Conservation (phyloP, 1,140 invertebrate species). For the Ceratosolen solmsi region DNA sequence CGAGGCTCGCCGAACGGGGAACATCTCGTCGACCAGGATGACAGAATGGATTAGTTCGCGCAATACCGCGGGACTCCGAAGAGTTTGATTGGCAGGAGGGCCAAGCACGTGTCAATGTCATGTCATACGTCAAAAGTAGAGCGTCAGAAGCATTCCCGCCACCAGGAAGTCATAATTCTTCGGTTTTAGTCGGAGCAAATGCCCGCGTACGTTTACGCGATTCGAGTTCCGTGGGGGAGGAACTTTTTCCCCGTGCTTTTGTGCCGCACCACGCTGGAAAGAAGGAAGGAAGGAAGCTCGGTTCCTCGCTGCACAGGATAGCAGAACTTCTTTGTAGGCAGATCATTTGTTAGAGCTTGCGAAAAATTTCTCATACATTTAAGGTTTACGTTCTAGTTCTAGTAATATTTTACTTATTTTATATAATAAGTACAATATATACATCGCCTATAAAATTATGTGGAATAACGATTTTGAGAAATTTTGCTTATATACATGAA, state of each 20-base stretch:
- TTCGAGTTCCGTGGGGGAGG: background rate
- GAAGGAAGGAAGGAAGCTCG: conserved; percentile 42
- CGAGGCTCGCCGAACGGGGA: conserved; percentile 16
- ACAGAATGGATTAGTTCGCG: conserved; percentile 5
- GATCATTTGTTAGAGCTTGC: background rate
- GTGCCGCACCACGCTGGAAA: background rate
- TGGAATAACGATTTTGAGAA: too few relatives aligned
- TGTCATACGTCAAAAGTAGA: conserved; percentile 66
- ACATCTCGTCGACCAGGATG: conserved; percentile 32
- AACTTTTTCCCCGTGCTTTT: background rate
- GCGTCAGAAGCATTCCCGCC: conserved; percentile 66
- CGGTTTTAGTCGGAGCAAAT: background rate
- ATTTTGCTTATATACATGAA: too few relatives aligned
- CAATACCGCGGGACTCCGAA: background rate
- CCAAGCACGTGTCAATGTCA: conserved; percentile 61
- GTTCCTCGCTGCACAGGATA: conserved; percentile 26
- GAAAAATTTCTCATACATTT: too few relatives aligned
- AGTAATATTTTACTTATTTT: too few relatives aligned
- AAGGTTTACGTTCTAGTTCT: too few relatives aligned
- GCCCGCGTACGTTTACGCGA: background rate
- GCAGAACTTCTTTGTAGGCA: conserved; percentile 3
- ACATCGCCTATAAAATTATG: too few relatives aligned
- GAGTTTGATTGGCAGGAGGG: background rate
- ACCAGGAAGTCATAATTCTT: conserved; percentile 64
- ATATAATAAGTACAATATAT: too few relatives aligned